Evolutionary conservation across 2,888 invertebrate genomes (phyloP).

Genomic region (Pimpla rufipes): DNA sequence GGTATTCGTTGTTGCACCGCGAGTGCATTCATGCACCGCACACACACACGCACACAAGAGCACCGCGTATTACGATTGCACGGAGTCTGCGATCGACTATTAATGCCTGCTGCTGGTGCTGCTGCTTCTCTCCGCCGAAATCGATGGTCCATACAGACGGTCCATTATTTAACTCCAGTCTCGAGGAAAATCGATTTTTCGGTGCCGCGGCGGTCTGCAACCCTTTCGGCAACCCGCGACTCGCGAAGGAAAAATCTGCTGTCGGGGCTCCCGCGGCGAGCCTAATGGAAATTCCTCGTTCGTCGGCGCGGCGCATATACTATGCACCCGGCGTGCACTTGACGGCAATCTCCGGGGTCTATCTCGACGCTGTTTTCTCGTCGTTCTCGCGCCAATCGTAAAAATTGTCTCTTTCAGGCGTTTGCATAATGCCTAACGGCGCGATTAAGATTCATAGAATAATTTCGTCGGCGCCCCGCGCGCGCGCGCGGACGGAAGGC

Average conservation of each 20-base stretch:
- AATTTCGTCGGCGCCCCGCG: constrained; percentile 77
- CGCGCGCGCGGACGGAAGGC: constrained; percentile 44
- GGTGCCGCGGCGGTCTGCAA: constrained; percentile 39
- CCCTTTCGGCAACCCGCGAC: constrained; percentile 64
- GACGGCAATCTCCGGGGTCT: constrained; percentile 44
- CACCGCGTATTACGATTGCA: background rate
- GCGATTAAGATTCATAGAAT: constrained; percentile 83
- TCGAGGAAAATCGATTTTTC: constrained; percentile 39
- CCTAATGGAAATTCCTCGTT: constrained; percentile 82
- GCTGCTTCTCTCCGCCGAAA: background rate
- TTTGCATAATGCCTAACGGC: constrained; percentile 79
- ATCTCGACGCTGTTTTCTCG: constrained; percentile 10
- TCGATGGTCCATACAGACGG: constrained; percentile 17
- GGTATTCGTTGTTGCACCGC: background rate
- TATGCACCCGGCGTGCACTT: constrained; percentile 48
- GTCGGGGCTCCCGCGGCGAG: constrained; percentile 68
- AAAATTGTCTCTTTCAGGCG: constrained; percentile 79
- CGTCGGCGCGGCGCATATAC: constrained; percentile 58
- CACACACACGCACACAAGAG: background rate
- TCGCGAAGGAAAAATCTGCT: constrained; percentile 56
- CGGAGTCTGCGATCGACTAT: constrained; percentile 42
- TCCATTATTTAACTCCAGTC: constrained; percentile 30
- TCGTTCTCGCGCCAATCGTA: constrained; percentile 37
- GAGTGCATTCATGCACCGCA: background rate
- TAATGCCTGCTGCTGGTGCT: constrained; percentile 17